Percentiles rank a stretch among this genome's conserved stretches.
Evolutionary conservation across 2,888 invertebrate species (phyloP).

Genomic region (Eupithecia tripunctaria): DNA sequence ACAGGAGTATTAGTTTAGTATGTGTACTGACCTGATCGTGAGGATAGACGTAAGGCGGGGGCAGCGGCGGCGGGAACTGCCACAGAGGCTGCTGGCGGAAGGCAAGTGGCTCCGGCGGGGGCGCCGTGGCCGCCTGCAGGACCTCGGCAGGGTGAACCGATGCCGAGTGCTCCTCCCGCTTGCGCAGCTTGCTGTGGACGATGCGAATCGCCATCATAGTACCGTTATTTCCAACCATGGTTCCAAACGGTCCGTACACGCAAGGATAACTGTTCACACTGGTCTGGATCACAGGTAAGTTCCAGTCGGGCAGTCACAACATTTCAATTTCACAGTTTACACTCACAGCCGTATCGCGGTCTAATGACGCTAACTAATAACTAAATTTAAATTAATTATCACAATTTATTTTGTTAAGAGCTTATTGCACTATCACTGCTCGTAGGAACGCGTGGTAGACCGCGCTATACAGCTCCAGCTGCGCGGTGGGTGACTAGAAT

Average conservation of each 20-base stretch:
- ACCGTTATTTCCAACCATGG: slow-evolving; percentile 94
- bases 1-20: slow-evolving; percentile 41
- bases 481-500: slow-evolving; percentile 83
- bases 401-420: slow-evolving; percentile 77
- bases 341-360: slow-evolving; percentile 83
- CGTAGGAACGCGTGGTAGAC: slow-evolving; percentile 82
- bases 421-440: slow-evolving; percentile 85
- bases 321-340: slow-evolving; percentile 74
- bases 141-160: slow-evolving; percentile 88
- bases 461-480: slow-evolving; percentile 81
- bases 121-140: slow-evolving; percentile 83
- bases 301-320: slow-evolving; percentile 84
- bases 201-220: slow-evolving; percentile 95
- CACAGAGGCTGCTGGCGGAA: slow-evolving; percentile 90
- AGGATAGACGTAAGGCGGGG: slow-evolving; percentile 89
- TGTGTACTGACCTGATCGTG: slow-evolving; percentile 90
- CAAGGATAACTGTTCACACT: slow-evolving; percentile 80
- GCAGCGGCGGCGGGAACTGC: slow-evolving; percentile 93
- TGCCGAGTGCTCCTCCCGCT: slow-evolving; percentile 91
- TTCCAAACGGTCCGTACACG: slow-evolving; percentile 75
- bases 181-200: slow-evolving; percentile 95
- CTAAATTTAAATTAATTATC: slow-evolving; percentile 83
- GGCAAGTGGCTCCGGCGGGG: slow-evolving; percentile 84
- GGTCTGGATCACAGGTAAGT: slow-evolving; percentile 81
- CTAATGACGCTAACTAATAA: slow-evolving; percentile 75